phyloP scores from a whole-genome alignment of 1,140 invertebrate genomes.

The Choristoneura fumiferana region DNA sequence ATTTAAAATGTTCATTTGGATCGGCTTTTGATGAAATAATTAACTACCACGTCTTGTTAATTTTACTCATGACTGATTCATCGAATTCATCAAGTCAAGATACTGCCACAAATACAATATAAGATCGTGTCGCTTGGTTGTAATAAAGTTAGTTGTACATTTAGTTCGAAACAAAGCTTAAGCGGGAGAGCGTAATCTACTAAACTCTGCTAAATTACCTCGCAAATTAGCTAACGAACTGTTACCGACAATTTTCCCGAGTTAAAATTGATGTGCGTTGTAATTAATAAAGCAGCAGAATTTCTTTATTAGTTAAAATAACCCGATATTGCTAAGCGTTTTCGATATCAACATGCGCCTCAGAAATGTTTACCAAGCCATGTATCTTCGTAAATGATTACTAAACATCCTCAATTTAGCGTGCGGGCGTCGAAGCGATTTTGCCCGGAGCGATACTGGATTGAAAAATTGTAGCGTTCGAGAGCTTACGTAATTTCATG shows the following conservation, averaged over 20 bases:
- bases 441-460: conserved; percentile 47
- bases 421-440: conserved; percentile 32
- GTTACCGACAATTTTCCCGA: not conserved
- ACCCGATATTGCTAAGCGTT: not conserved
- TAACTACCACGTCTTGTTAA: no score
- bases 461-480: conserved; percentile 62
- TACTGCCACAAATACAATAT: no score
- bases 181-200: not conserved
- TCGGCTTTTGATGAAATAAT: no score
- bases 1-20: conserved; percentile 19
- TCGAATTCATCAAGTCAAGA: no score
- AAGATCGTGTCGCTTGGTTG: no score
- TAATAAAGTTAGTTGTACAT: not conserved
- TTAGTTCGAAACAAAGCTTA: not conserved
- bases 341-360: not conserved
- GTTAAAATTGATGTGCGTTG: no score
- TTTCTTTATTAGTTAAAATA: not conserved
- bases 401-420: conserved; percentile 54
- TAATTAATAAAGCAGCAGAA: not conserved
- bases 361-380: conserved; percentile 22
- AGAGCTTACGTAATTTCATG: conserved; percentile 53
- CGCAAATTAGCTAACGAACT: conserved; percentile 1
- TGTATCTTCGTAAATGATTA: conserved; percentile 47
- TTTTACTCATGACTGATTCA: no score
- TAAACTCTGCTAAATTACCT: not conserved